Conservation (phyloP, 2,888 invertebrate genomes). For the Meliscaeva auricollis region DNA sequence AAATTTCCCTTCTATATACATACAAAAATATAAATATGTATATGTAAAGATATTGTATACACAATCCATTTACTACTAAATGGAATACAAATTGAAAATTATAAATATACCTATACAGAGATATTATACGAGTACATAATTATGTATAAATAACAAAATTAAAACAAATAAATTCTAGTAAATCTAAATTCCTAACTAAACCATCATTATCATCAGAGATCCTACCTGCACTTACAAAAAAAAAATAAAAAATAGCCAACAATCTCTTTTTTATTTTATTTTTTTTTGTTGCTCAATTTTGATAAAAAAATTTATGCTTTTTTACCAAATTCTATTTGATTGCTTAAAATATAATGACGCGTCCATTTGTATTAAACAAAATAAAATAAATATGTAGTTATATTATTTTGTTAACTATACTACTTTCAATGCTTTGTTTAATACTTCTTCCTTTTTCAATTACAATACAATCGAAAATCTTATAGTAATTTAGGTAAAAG, state of each 20-base stretch:
- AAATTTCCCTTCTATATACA: constrained; percentile 46
- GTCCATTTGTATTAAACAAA: neutral
- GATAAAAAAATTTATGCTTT: constrained; percentile 4
- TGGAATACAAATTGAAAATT: constrained; percentile 14
- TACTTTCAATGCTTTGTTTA: neutral
- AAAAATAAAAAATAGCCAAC: no score
- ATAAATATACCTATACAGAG: neutral
- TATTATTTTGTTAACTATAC: neutral
- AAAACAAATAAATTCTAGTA: neutral
- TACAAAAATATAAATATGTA: constrained; percentile 31
- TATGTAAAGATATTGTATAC: constrained; percentile 26
- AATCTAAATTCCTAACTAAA: constrained; percentile 5
- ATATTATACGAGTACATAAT: constrained; percentile 78
- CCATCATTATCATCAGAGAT: constrained; percentile 31
- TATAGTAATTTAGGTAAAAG: constrained; percentile 57
- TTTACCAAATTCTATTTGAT: neutral
- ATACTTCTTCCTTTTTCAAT: constrained; percentile 45
- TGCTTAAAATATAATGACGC: neutral
- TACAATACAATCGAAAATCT: constrained; percentile 39
- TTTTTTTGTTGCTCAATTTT: neutral
- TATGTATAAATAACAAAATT: constrained; percentile 8
- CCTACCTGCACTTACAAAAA: constrained; percentile 44
- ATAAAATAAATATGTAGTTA: neutral
- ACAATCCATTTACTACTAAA: constrained; percentile 21
- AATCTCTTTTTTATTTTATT: neutral